Conservation (phyloP, 2,797 vertebrate species). For the Mormyrus hasselquistii region DNA sequence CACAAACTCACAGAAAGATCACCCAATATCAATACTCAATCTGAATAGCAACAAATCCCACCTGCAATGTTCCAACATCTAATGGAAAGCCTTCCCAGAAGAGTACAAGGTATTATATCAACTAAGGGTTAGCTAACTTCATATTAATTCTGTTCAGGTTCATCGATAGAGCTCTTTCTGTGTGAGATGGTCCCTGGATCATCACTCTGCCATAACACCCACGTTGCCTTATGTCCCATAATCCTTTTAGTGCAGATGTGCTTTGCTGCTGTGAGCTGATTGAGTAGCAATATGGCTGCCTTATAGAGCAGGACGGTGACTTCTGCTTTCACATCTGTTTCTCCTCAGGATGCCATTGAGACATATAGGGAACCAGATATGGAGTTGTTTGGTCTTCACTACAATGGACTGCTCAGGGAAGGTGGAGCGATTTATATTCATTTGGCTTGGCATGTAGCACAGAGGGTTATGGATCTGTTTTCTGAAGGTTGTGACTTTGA, state of each 20-base stretch:
- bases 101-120: neutral
- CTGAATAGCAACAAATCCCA: neutral
- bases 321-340: neutral
- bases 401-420: neutral
- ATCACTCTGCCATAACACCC: neutral
- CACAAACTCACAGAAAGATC: neutral
- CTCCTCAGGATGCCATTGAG: neutral
- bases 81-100: neutral
- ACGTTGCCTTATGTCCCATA: neutral
- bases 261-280: neutral
- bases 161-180: neutral
- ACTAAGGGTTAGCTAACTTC: neutral
- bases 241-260: neutral
- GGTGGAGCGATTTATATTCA: neutral
- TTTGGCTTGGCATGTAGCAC: neutral
- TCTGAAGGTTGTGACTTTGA: neutral
- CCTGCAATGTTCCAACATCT: neutral
- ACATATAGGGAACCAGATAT: neutral
- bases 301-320: neutral
- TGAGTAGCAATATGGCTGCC: neutral
- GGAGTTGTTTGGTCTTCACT: neutral
- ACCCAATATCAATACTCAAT: neutral
- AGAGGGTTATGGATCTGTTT: neutral
- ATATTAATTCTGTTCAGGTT: neutral
- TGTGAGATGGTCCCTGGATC: neutral